Base-by-base conservation (phyloP, 2,888 invertebrate species). In the Lasioglossum malachurum region DNA sequence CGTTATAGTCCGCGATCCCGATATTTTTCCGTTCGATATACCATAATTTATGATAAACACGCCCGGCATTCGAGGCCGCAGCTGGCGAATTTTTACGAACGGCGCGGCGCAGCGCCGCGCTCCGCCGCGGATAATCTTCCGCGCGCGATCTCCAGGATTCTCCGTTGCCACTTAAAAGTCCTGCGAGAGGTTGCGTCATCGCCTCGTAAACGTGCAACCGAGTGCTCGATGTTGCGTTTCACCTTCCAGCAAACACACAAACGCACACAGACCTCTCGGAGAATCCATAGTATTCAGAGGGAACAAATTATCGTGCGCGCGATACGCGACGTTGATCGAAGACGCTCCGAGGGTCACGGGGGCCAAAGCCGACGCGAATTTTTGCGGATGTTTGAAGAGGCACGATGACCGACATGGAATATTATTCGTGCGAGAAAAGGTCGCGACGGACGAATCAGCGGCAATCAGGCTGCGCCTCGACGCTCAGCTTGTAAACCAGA, bases 391-490 rank as follows among this genome's bases (percentile, higher is more conserved):
- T 93, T 92, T 92, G 91, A 87, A 89, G 82, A 93, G 93, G 91
- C 73, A 83, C 76, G 83, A 83, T 84, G 89, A 89, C 86, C 91
- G 81, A 75, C 75, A 83, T 83, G 53, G 91, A 91, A 92, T 91
- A 91, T 90, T 89, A 89, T 82, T 93, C 93, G 88, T 90, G 93
- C 87, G 91, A 87, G 88, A 92, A 93, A 93, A 92, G 91, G 91
- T 92, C 89, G 88, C 73, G 86, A 87, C 73, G 86, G 87, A 84
- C 90, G 89, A 94, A 92, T 93, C 93, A 89, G 89, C 91, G 92
- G 91, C 93, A 94, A 94, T 94, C 93, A 93, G 90, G 82, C 87
- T 77, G 84, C 88, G 89, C 77, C 84, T 90, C 87, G 90, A 83
- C 87, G 87, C 87, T 83, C 86, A 67, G 80, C 69, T 38, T 88